A percentile compares a stretch with the other conserved stretches of the same genome.
These are phyloP conservation scores for Euglossa dilemma DNA, from an alignment of 1,140 invertebrate species.

Conservation along the genomic window DNA sequence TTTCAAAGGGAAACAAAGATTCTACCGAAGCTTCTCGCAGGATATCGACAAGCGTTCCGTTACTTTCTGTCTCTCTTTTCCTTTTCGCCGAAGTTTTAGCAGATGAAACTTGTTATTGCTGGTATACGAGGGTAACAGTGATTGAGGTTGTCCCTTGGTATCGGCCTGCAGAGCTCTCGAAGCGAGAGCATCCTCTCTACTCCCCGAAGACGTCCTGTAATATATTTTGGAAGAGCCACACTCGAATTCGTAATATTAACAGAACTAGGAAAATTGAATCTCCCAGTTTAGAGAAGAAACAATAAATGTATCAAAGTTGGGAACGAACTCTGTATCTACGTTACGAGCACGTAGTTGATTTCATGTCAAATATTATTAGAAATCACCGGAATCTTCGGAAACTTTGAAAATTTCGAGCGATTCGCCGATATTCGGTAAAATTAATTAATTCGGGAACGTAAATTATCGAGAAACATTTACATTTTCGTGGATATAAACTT, in stretches of 20 bases:
- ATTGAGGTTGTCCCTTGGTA: background rate
- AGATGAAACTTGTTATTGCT: background rate
- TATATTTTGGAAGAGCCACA: background rate
- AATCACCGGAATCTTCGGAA: background rate
- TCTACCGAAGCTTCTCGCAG: too few relatives aligned
- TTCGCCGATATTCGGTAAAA: too few relatives aligned
- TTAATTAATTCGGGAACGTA: too few relatives aligned
- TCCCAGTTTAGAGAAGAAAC: background rate
- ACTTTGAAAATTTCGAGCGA: background rate
- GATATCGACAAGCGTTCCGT: background rate
- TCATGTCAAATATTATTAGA: background rate
- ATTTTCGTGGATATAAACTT: too few relatives aligned
- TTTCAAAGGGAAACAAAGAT: background rate
- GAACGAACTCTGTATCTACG: background rate
- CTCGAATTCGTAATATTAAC: slow-evolving; percentile 23
- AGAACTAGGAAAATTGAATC: background rate
- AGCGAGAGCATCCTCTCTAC: background rate
- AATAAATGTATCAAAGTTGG: background rate
- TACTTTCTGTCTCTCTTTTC: too few relatives aligned
- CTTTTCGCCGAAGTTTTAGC: background rate
- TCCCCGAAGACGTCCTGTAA: background rate
- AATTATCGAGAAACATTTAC: too few relatives aligned
- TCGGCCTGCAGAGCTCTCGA: background rate
- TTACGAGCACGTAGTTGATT: too few relatives aligned
- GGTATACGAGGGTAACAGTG: background rate